Evolutionary conservation across 2,888 invertebrate species (phyloP), one percentile per base, ranked within the genome.

Genomic region (Melanotus villosus): DNA sequence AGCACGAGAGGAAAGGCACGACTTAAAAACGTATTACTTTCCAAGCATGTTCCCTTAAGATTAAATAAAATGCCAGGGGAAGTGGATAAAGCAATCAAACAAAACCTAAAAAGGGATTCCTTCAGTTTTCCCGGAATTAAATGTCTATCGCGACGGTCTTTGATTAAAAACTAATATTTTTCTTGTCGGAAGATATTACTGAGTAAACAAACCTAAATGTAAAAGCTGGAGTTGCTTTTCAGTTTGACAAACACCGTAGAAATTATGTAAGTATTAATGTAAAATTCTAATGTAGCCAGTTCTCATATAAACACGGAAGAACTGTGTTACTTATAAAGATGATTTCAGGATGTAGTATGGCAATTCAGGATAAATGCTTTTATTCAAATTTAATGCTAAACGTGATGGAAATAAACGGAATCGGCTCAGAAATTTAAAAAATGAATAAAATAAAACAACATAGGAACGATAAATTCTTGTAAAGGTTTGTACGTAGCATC

Each of bases 91-190:
- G 41, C 12, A 41, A 16, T 14, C 9, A 41, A 41, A 16, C 9
- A 41, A 18, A n/a, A 16, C 41, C 41, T 2, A 16, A 9, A 14
- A 12, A 2, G 3, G 7, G 36, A 26, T 38, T 14, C 36, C 12
- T 12, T 5, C 12, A 38, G 6, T 38, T 26, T 38, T 14, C 36
- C 12, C 36, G 12, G 36, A 38, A n/a, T 38, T 26, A 26, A n/a
- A 14, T 38, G 12, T 38, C 36, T 38, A 1, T n/a, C 14, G 36
- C 32, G 32, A 10, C 10, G 32, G 32, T 32, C 12, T 34, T 41
- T 41, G 41, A 41, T 41, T 41, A 41, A 41, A 41, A 16, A 18
- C 41, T 41, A 41, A 41, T 41, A 41, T 41, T 41, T 41, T 41
- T 41, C 41, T 41, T 41, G 2, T n/a, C 12, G 12, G 5, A 14